These are phyloP conservation scores for Formica exsecta DNA, from an alignment of 1,140 invertebrate genomes.

Conservation along the genomic window DNA sequence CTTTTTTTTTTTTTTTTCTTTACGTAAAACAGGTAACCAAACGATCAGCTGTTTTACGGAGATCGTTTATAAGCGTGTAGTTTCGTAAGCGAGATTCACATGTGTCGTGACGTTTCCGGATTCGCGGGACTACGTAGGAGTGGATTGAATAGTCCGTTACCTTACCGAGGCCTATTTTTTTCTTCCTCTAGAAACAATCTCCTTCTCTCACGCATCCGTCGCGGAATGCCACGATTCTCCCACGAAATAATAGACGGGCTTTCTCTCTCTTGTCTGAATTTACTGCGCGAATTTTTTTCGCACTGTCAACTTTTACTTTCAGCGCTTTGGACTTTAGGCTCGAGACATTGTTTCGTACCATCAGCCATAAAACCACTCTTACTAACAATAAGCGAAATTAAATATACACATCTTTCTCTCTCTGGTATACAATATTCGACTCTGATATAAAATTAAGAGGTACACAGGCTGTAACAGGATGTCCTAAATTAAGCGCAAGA, in stretches of 20 bases:
- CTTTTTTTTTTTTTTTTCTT: background rate
- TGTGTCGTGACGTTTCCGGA: conserved; percentile 69
- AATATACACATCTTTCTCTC: background rate
- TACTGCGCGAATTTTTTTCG: background rate
- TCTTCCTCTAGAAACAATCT: conserved; percentile 20
- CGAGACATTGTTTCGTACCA: background rate
- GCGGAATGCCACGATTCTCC: conserved; percentile 23
- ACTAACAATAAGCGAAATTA: background rate
- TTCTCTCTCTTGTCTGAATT: background rate
- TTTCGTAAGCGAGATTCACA: conserved; percentile 41
- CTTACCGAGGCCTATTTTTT: conserved; percentile 36
- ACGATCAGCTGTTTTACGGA: conserved; percentile 51
- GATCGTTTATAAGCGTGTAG: conserved; percentile 21
- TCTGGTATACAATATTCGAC: background rate
- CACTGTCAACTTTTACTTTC: conserved; percentile 46
- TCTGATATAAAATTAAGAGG: too few relatives aligned
- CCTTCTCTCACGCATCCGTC: conserved; percentile 6
- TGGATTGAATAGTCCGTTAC: conserved; percentile 26
- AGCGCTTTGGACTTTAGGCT: background rate
- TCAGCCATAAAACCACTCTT: background rate
- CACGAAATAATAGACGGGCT: conserved; percentile 35
- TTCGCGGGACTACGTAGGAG: conserved; percentile 26
- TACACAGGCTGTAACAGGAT: too few relatives aligned
- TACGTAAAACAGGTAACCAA: background rate
- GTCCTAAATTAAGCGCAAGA: background rate